Base-by-base conservation (phyloP, 2,888 invertebrate genomes). In the Agrotis puta region DNA sequence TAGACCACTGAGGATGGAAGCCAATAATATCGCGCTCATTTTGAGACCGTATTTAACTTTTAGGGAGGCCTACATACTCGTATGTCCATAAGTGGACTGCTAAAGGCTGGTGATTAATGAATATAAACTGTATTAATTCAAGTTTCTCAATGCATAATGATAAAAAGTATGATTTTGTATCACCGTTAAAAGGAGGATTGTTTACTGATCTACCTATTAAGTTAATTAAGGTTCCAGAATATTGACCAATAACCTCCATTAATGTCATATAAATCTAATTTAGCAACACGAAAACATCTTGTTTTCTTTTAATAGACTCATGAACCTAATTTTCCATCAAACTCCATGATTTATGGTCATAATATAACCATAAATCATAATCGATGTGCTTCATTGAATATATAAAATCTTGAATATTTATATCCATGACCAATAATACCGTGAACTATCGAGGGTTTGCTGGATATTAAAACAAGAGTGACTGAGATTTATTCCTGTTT, bases 341-440 rank as follows among this genome's bases (percentile, higher is more conserved):
- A 57, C 43, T 61, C 7, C 2, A 48, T 72, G 73, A 82, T 79
- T 73, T 79, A 82, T 79, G 50, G 57, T 51, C 27, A 33, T 58
- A 70, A 69, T 70, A 66, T 50, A 71, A 33, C 43, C 64, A 59
- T 84, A 82, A 78, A 84, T 82, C 65, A 72, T 70, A 81, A 81
- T 82, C 67, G 65, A 73, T 64, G 53, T 54, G 62, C 56, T 71
- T 64, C 58, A 64, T 64, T 64, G 79, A 63, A 54, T 76, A 53
- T 77, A 70, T 70, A 70, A 80, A 67, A 72, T 47, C 43, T 68
- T 50, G 51, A 33, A 65, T 80, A 77, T 77, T 74, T 61, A 69
- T 80, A 80, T 50, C 70, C 57, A 58, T 54, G 76, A 70, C 57
- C 64, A 58, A 53, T 57, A 58, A 58, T 63, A 78, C 13, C 50